Evolutionary conservation across 2,113 vertebrate species (phyloP), one percentile per base, ranked within the genome.

Genomic region (Actinemys pallida): DNA sequence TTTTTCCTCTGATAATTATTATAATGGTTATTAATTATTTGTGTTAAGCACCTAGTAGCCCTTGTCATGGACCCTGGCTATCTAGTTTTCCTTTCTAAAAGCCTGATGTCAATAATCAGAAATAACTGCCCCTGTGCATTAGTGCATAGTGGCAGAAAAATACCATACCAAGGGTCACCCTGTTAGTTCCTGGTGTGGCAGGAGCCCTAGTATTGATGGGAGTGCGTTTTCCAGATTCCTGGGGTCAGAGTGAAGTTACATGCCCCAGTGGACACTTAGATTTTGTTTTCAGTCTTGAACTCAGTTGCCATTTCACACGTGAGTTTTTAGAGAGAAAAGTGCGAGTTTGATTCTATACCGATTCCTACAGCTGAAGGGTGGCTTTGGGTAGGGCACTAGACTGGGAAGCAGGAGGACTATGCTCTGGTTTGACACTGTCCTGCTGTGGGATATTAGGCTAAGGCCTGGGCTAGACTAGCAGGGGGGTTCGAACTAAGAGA

Each of bases 171-270:
- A 80, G 39, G 54, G 5, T 90, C 75, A n/a, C 69, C 6, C 12
- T 42, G 39, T 76, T 76, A 45, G 4, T 1, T 82, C 56, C 42
- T 0, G 0, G 82, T 81, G 0, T 22, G 10, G 72, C 42, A 81
- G 35, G 49, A 96, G 65, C 50, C 31, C n/a, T 14, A 1, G 22
- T 25, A 27, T 76, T 84, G 85, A 76, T 89, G 69, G 42, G 76
- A 13, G 6, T 47, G 1, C 0, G 2, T 50, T 90, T 47, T 80
- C 62, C 79, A 72, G 3, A 83, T 84, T 49, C 57, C 47, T 35
- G 20, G 45, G 5, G 10, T 8, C 4, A 0, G 1, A 11, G 24
- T 59, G 87, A 49, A 4, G 25, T 82, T 78, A n/a, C 88, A 76
- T 57, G 1, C 54, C 76, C 75, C 82, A 76, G 27, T 39, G 79